These are phyloP conservation scores for Nannobrachium achirus DNA, from an alignment of 2,113 vertebrate genomes.

Conservation along the genomic window DNA sequence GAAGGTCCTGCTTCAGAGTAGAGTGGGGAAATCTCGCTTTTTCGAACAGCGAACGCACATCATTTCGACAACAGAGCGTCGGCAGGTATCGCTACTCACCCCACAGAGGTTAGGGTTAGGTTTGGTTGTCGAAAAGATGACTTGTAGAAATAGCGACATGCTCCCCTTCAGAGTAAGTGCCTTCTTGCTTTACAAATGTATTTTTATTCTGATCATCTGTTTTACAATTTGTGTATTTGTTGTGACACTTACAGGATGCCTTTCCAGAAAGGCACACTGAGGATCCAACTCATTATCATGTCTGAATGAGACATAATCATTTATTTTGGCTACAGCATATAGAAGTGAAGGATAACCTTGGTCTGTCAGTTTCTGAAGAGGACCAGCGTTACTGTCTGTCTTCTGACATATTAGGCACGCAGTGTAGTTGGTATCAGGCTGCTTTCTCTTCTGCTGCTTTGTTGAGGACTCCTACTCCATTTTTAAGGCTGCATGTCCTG, in stretches of 20 bases:
- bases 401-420: conserved; percentile 16
- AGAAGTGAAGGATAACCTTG: neutral
- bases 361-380: conserved; percentile 22
- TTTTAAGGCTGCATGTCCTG: neutral
- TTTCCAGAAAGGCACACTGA: conserved; percentile 11
- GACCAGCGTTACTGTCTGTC: conserved; percentile 13
- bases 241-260: conserved; percentile 6
- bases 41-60: no score
- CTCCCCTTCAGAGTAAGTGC: no score
- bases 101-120: no score
- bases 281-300: conserved; percentile 6
- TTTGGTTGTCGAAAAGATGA: no score
- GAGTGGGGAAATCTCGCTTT: no score
- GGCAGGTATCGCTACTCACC: no score
- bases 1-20: no score
- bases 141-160: no score
- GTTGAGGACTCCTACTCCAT: neutral
- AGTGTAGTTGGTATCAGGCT: conserved; percentile 15
- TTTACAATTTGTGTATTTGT: conserved; percentile 13
- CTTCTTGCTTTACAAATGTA: no score
- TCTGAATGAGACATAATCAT: conserved; percentile 2
- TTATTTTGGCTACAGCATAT: conserved; percentile 10
- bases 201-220: neutral
- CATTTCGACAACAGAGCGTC: no score
- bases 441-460: neutral